phyloP scores from a whole-genome alignment of 2,113 vertebrate species.

The Dryoscopus gambensis region DNA sequence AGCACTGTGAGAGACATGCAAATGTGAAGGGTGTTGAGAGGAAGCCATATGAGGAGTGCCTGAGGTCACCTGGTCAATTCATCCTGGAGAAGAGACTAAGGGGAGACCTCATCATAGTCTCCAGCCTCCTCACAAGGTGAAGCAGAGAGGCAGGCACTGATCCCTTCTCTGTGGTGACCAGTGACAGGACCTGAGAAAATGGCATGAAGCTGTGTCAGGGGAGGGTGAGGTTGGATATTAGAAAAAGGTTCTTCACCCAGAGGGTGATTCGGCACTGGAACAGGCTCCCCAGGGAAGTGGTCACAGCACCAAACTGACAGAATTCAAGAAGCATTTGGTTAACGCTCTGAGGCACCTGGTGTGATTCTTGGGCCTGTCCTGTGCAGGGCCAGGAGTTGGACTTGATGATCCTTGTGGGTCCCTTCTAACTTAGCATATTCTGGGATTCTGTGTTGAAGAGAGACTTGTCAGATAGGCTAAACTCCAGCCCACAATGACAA shows the following conservation, averaged over 20 bases:
- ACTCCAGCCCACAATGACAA: background rate
- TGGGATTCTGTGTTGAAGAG: background rate
- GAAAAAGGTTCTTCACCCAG: too few species aligned
- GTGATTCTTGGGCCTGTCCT: background rate
- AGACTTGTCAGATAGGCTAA: background rate
- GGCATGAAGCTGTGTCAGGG: too few species aligned
- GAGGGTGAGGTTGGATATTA: too few species aligned
- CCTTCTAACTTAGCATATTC: background rate
- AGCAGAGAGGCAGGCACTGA: background rate
- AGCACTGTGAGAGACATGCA: accelerated
- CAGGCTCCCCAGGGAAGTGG: too few species aligned
- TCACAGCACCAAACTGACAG: background rate
- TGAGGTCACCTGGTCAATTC: background rate
- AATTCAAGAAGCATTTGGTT: background rate
- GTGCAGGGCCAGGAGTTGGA: background rate
- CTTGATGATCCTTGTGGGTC: background rate
- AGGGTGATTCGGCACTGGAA: too few species aligned
- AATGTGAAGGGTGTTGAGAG: background rate
- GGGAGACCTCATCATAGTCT: too few species aligned
- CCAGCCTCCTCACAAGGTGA: background rate
- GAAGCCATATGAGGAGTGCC: background rate
- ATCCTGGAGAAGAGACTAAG: background rate
- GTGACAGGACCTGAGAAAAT: background rate
- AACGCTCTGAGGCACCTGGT: background rate
- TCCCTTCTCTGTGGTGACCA: background rate